Percentiles rank a stretch among this genome's conserved stretches.
Conservation (phyloP, 30 jellyfish, hydroid and myxozoan species). For the Aurelia sp. region DNA sequence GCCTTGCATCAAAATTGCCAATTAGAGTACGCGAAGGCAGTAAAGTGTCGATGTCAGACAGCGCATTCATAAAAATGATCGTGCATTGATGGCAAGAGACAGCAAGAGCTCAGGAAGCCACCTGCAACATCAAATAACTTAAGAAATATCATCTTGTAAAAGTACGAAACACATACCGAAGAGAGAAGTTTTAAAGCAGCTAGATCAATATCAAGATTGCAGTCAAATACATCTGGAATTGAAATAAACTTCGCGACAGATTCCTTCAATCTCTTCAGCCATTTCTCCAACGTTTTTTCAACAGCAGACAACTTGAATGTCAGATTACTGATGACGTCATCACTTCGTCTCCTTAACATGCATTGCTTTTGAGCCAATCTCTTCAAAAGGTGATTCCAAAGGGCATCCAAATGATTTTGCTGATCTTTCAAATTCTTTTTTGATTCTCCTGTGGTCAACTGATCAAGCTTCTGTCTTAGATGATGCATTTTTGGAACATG, state of each 20-base stretch:
- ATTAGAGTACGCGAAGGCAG: too few species aligned
- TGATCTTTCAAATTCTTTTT: conserved; percentile 31
- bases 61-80: too few species aligned
- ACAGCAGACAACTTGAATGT: not conserved
- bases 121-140: too few species aligned
- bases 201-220: conserved; percentile 18
- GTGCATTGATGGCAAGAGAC: too few species aligned
- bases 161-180: conserved; percentile 16
- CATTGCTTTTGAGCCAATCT: conserved; percentile 35
- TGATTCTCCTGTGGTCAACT: conserved; percentile 7
- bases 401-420: conserved; percentile 64
- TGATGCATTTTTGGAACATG: conserved; percentile 69
- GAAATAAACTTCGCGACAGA: conserved; percentile 11
- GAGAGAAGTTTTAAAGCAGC: conserved; percentile 35
- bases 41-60: too few species aligned
- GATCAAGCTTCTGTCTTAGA: not conserved
- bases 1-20: too few species aligned
- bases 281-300: not conserved
- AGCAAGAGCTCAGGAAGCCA: too few species aligned
- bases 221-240: conserved; percentile 37
- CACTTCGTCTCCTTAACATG: conserved; percentile 1
- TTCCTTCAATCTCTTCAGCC: conserved; percentile 33
- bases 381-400: conserved; percentile 59
- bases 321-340: not conserved
- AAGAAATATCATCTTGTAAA: too few species aligned